These are phyloP conservation scores for Montipora capricornis DNA, from an alignment of 64 coral and sea anemone genomes.

Conservation along the genomic window DNA sequence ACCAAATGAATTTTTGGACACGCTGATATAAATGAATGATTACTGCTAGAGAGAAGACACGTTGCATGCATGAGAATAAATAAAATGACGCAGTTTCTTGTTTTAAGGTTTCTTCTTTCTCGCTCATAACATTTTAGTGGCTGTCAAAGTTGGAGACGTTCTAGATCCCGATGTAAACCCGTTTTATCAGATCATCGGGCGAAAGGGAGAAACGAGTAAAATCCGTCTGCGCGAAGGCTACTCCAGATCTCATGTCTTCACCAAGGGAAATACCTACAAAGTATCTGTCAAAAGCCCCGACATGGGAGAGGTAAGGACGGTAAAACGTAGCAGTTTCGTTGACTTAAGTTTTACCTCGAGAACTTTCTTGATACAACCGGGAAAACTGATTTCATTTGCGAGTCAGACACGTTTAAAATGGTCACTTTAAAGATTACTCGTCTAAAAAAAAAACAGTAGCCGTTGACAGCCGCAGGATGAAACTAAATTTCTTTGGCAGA, in stretches of 20 bases:
- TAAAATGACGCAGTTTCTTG: too few relatives aligned
- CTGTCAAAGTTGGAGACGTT: conserved; percentile 81
- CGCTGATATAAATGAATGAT: not conserved
- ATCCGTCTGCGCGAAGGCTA: conserved; percentile 92
- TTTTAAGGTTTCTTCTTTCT: not conserved
- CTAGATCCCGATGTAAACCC: conserved; percentile 81
- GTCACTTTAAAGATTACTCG: too few relatives aligned
- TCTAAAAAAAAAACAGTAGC: too few relatives aligned
- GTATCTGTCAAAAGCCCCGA: conserved; percentile 84
- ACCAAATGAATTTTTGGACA: not conserved
- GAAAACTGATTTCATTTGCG: too few relatives aligned
- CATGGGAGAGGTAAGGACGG: conserved; percentile 71
- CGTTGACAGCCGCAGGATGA: too few relatives aligned
- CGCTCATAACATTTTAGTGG: conserved; percentile 25
- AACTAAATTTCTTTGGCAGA: too few relatives aligned
- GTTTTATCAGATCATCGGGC: conserved; percentile 83
- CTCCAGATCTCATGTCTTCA: conserved; percentile 67
- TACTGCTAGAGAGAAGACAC: too few relatives aligned
- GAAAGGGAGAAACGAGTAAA: conserved; percentile 80
- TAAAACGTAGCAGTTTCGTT: too few relatives aligned
- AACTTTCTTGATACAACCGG: too few relatives aligned
- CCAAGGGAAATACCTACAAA: conserved; percentile 86
- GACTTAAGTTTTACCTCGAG: too few relatives aligned
- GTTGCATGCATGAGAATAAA: too few relatives aligned
- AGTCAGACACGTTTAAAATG: too few relatives aligned